Evolutionary conservation across 2,888 invertebrate genomes (phyloP).

Genomic region (Hypselothyrea guttata): DNA sequence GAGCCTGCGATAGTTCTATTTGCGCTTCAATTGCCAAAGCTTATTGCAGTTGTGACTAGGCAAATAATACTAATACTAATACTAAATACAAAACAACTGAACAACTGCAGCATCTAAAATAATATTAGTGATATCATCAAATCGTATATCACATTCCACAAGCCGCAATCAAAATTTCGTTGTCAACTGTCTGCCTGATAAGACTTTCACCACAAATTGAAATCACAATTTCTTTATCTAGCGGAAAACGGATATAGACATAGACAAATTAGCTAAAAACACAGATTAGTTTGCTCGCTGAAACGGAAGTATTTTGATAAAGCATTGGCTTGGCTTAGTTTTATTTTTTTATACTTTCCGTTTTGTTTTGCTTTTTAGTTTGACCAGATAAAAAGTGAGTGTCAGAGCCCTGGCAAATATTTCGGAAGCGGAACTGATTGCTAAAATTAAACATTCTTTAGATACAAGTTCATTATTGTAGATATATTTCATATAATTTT

Average conservation of each 20-base stretch:
- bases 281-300: slow-evolving; percentile 7
- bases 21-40: slow-evolving; percentile 50
- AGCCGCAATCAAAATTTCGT: no score
- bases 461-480: no score
- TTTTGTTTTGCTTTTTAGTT: no score
- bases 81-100: slow-evolving; percentile 38
- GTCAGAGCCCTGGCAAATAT: no score
- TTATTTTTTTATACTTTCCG: no score
- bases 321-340: no score
- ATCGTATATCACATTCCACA: no score
- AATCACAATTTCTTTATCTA: slow-evolving; percentile 11
- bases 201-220: background rate
- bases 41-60: slow-evolving; percentile 30
- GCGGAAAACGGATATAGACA: slow-evolving; percentile 6
- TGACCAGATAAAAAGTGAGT: no score
- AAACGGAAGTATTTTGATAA: slow-evolving; percentile 20
- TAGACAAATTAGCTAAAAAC: slow-evolving; percentile 13
- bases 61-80: background rate
- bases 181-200: no score
- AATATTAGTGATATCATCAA: no score
- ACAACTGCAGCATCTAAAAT: background rate
- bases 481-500: background rate
- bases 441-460: no score
- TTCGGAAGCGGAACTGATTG: no score
- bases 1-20: slow-evolving; percentile 37